phyloP scores from a whole-genome alignment of 2,797 vertebrate species.

The Pipistrellus pipistrellus region DNA sequence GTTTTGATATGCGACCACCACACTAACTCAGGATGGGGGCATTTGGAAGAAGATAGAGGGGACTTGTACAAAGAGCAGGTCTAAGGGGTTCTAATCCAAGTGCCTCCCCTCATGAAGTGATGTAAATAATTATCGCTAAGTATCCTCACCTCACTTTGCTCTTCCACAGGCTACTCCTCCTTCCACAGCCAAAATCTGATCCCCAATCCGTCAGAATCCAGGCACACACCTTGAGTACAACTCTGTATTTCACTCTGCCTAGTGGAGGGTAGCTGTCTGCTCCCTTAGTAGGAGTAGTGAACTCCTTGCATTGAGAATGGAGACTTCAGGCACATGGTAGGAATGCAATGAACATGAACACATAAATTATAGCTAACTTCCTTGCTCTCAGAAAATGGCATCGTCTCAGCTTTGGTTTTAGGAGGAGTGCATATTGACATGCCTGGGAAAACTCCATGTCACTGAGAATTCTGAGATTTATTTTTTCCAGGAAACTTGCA shows the following conservation, averaged over 20 bases:
- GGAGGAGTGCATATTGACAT: neutral
- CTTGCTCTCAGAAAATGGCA: constrained; percentile 10
- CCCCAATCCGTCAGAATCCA: neutral
- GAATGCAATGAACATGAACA: neutral
- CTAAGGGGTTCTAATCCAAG: neutral
- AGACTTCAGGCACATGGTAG: neutral
- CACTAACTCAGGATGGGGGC: neutral
- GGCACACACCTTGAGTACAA: neutral
- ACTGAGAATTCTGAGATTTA: constrained; percentile 15
- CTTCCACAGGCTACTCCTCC: neutral
- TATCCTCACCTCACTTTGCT: neutral
- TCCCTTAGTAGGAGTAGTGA: neutral
- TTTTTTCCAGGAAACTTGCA: constrained; percentile 36
- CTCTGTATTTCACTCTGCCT: neutral
- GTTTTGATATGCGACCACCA: neutral
- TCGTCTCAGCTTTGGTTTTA: neutral
- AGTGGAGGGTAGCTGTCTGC: neutral
- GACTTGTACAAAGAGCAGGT: neutral
- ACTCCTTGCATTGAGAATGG: neutral
- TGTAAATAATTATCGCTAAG: neutral
- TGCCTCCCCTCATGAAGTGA: neutral
- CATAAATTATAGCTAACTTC: neutral
- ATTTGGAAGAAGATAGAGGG: neutral
- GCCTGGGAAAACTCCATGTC: neutral
- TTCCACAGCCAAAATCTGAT: neutral